Evolutionary conservation across 92 coral and sea anemone genomes (phyloP).

Genomic region (Scolanthus callimorphus): DNA sequence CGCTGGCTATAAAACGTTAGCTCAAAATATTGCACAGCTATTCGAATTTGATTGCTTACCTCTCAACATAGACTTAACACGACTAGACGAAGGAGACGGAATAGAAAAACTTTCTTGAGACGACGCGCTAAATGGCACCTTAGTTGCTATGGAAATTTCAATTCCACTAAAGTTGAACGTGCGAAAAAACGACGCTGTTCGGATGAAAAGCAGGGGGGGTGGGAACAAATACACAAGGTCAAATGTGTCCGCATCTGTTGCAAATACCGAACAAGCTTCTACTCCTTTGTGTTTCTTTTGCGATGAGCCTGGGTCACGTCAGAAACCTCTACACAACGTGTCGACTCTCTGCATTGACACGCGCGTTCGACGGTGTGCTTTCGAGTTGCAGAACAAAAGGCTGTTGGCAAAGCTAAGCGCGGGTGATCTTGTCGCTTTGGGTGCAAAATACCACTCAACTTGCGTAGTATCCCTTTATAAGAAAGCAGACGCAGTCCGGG

Average conservation of each 20-base stretch:
- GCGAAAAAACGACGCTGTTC: conserved; percentile 19
- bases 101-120: conserved; percentile 9
- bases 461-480: too few species aligned
- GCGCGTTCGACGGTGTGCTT: too few species aligned
- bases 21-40: conserved; percentile 22
- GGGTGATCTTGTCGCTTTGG: too few species aligned
- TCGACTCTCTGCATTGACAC: too few species aligned
- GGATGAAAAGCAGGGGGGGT: conserved; percentile 19
- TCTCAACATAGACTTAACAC: neutral
- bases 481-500: too few species aligned
- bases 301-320: too few species aligned
- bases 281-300: too few species aligned
- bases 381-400: too few species aligned
- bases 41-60: conserved; percentile 16
- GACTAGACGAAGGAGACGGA: conserved; percentile 28
- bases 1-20: conserved; percentile 38
- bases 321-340: too few species aligned
- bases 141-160: conserved; percentile 8
- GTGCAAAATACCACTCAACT: too few species aligned
- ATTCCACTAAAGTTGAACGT: conserved; percentile 14
- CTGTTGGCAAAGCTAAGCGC: too few species aligned
- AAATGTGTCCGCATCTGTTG: conserved; percentile 15
- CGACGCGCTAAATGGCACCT: conserved; percentile 23
- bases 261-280: conserved; percentile 25
- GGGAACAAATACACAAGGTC: conserved; percentile 39